Evolutionary conservation across 2,888 invertebrate species (phyloP), one percentile per base, ranked within the genome.

Genomic region (Lobophora halterata): DNA sequence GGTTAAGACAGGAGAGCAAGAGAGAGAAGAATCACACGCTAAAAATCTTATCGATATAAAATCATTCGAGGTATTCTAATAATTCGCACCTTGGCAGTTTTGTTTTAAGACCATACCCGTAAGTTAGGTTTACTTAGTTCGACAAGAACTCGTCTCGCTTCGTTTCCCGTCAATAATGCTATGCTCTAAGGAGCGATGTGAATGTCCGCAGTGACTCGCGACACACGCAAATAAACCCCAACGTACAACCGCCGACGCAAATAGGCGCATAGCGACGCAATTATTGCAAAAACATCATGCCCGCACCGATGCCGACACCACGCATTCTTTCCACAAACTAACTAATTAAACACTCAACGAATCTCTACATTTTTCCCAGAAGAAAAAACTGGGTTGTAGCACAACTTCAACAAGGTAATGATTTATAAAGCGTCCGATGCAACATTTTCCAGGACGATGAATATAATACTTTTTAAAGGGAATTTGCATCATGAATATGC

Each of bases 201-300:
- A 86, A 83, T 69, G 85, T 59, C 82, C 85, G 71, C 69, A 49
- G 61, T 63, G 79, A 71, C 79, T 65, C 79, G 82, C 80, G 79
- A 77, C 78, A 65, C 58, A 71, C 76, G 77, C 76, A 82, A 85
- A 86, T 82, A 82, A 78, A 79, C 73, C 54, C 62, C 56, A 49
- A 54, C 59, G 25, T 45, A 46, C 49, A 16, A 11, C 7, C 46
- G 16, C 31, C 46, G 66, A 65, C 71, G 65, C 68, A 76, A 79
- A 79, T 78, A 79, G 65, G 60, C 66, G 60, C 73, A 67, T 68
- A 65, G 56, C 29, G 43, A 55, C 57, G 61, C 63, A 67, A 76
- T 70, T 70, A 64, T 59, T 60, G 49, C 62, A 66, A 72, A 65
- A 71, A 48, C 39, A 40, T 39, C 45, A 45, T 39, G 36, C 29